Evolutionary conservation across 2,797 vertebrate species (phyloP).

Genomic region (Mormyrus hasselquistii): DNA sequence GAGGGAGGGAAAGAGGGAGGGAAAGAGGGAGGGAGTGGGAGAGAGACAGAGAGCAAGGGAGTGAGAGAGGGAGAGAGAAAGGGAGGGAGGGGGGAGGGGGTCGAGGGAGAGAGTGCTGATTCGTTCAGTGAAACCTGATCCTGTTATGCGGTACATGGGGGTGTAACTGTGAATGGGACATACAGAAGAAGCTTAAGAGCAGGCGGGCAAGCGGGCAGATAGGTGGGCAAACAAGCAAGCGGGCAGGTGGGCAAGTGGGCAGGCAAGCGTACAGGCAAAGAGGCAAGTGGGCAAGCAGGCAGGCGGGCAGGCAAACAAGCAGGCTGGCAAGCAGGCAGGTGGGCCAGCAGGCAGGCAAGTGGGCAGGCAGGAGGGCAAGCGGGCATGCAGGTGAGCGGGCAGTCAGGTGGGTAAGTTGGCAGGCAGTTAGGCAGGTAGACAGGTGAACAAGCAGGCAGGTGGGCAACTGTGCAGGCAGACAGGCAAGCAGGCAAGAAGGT

Average conservation of each 20-base stretch:
- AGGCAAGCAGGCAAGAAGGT: background rate
- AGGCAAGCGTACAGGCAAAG: background rate
- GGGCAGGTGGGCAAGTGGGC: background rate
- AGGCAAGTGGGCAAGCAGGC: background rate
- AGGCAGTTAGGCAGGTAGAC: background rate
- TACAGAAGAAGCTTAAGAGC: background rate
- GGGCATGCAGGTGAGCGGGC: background rate
- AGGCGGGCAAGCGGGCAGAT: background rate
- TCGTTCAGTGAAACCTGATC: constrained; percentile 31
- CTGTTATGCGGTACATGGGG: constrained; percentile 26
- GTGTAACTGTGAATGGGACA: constrained; percentile 16
- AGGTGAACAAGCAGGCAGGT: background rate
- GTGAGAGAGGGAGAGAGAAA: background rate
- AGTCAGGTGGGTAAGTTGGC: background rate
- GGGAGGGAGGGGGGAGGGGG: background rate
- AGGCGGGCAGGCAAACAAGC: background rate
- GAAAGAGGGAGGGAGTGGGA: background rate
- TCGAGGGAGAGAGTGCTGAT: constrained; percentile 3
- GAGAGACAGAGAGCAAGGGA: background rate
- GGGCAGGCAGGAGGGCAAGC: background rate
- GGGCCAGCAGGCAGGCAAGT: background rate
- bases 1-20: background rate
- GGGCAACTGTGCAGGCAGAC: background rate
- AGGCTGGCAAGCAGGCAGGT: background rate
- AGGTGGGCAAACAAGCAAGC: too few relatives aligned